These are phyloP conservation scores for Aramus guarauna DNA, from an alignment of 2,113 vertebrate species.

Conservation along the genomic window DNA sequence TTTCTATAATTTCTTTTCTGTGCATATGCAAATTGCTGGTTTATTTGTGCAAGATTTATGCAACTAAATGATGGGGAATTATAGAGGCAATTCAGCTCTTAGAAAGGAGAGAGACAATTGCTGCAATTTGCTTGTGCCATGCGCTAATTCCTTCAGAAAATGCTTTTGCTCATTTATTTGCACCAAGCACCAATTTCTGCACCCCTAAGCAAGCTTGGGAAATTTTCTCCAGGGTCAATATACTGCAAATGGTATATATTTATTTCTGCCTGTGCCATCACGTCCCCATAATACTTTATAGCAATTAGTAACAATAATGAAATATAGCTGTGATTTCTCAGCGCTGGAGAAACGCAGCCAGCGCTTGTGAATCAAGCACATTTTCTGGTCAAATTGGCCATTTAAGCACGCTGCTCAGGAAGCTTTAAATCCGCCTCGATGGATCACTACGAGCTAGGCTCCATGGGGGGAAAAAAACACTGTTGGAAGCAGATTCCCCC, in stretches of 20 bases:
- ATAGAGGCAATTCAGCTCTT: conserved; percentile 59
- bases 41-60: conserved; percentile 68
- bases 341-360: background rate
- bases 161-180: conserved; percentile 46
- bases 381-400: conserved; percentile 35
- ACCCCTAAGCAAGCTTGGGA: background rate
- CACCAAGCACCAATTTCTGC: background rate
- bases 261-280: background rate
- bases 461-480: background rate
- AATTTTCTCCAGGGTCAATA: background rate
- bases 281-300: conserved; percentile 11
- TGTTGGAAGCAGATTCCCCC: background rate
- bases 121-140: conserved; percentile 57
- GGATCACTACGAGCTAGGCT: background rate
- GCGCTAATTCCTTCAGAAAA: conserved; percentile 25
- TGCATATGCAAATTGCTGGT: conserved; percentile 48
- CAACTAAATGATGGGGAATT: conserved; percentile 67
- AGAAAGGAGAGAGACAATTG: conserved; percentile 59
- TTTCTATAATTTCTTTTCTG: conserved; percentile 63
- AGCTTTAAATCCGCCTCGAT: conserved; percentile 26
- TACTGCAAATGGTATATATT: background rate
- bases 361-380: background rate
- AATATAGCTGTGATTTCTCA: conserved; percentile 22
- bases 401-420: conserved; percentile 28
- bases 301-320: conserved; percentile 58